Evolutionary conservation across 1,140 invertebrate genomes (phyloP).

Genomic region (Apis florea): DNA sequence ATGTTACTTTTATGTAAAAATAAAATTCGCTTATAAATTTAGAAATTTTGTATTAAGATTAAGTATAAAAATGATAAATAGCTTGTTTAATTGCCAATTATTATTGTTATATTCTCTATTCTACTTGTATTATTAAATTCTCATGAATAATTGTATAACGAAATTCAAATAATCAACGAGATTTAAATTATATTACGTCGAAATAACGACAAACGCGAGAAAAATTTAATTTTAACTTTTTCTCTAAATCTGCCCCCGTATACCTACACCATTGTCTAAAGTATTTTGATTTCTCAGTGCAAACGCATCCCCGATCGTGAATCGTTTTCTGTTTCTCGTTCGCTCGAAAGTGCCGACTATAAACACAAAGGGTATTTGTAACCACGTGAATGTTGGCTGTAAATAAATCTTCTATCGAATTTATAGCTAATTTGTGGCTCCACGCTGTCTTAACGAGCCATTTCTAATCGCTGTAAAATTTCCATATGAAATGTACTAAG

Average conservation of each 20-base stretch:
- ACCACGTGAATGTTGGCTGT: conserved; percentile 9
- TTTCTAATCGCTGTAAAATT: conserved; percentile 30
- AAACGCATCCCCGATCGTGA: conserved; percentile 21
- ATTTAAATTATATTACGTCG: too few species aligned
- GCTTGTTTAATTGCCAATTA: too few species aligned
- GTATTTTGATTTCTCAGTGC: conserved; percentile 20
- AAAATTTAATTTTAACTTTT: neutral
- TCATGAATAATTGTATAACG: too few species aligned
- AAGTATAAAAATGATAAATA: too few species aligned
- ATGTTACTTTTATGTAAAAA: too few species aligned
- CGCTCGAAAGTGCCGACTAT: conserved; percentile 23
- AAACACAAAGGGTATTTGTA: conserved; percentile 37
- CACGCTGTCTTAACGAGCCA: neutral
- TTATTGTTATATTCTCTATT: too few species aligned
- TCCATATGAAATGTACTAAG: neutral
- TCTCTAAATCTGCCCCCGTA: neutral
- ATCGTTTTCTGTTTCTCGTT: conserved; percentile 40
- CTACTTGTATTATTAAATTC: too few species aligned
- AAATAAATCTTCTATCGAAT: conserved; percentile 47
- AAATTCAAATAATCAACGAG: too few species aligned
- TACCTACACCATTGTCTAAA: conserved; percentile 21
- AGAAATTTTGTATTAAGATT: too few species aligned
- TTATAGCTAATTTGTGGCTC: neutral
- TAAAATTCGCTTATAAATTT: too few species aligned
- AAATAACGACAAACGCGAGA: too few species aligned